These are phyloP conservation scores for Geococcyx californianus DNA, from an alignment of 2,113 vertebrate genomes.

Conservation along the genomic window DNA sequence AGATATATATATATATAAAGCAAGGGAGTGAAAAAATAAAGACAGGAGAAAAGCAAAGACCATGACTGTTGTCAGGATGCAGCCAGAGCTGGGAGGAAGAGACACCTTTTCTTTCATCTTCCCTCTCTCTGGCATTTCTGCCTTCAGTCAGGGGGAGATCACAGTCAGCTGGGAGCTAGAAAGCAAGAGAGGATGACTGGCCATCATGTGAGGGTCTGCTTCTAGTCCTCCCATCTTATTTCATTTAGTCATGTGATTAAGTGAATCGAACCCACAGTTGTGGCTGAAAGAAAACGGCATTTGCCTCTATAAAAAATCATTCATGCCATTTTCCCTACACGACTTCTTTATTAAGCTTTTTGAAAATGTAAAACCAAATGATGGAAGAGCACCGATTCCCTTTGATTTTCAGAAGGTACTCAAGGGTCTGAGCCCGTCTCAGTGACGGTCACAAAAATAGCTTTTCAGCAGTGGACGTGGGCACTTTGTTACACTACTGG, in stretches of 20 bases:
- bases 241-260: not conserved
- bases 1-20: not conserved
- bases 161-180: not conserved
- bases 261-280: not conserved
- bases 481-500: accelerated
- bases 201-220: not conserved
- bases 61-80: not conserved
- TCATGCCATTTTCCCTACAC: not conserved
- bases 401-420: not conserved
- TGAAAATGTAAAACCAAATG: not conserved
- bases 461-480: not conserved
- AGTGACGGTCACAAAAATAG: not conserved
- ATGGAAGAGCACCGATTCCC: not conserved
- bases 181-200: not conserved
- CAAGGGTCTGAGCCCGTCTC: not conserved
- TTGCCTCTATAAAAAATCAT: not conserved
- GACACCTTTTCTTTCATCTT: not conserved
- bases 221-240: accelerated
- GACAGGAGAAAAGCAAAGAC: not conserved
- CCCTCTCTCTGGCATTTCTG: not conserved
- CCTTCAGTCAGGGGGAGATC: not conserved
- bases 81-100: not conserved
- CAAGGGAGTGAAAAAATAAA: not conserved
- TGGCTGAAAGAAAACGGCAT: not conserved
- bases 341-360: not conserved